Percentiles rank a stretch among this genome's conserved stretches.
Conservation (phyloP, 2,888 invertebrate species). For the Hylaea fasciaria region DNA sequence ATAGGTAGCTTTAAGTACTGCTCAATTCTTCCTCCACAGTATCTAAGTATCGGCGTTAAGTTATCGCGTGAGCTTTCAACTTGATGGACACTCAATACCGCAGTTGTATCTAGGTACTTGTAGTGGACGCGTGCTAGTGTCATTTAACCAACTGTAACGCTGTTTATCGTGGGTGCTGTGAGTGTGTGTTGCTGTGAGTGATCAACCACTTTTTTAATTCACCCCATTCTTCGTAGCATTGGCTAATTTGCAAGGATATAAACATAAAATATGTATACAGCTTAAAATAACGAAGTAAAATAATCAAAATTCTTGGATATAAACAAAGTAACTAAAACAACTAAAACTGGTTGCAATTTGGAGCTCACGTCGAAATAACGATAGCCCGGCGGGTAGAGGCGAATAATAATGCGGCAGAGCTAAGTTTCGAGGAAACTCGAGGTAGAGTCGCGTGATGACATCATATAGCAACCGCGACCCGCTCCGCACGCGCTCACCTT, state of each 20-base stretch:
- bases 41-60: constrained; percentile 53
- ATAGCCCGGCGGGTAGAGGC: constrained; percentile 60
- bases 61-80: constrained; percentile 60
- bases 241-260: constrained; percentile 20
- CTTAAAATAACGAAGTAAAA: constrained; percentile 35
- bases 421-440: constrained; percentile 76
- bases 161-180: background rate
- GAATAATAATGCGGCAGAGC: constrained; percentile 74
- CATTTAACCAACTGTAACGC: constrained; percentile 38
- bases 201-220: constrained; percentile 14
- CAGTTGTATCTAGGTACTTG: constrained; percentile 53
- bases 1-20: constrained; percentile 27
- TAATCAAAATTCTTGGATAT: constrained; percentile 46
- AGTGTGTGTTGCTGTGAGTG: constrained; percentile 37
- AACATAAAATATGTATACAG: constrained; percentile 6
- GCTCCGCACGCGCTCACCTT: constrained; percentile 69
- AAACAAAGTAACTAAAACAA: constrained; percentile 57
- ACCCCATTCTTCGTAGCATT: background rate
- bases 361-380: constrained; percentile 61
- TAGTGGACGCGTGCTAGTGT: constrained; percentile 59
- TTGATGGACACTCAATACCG: constrained; percentile 65
- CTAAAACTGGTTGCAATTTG: constrained; percentile 70
- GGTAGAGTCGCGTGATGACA: constrained; percentile 71
- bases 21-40: constrained; percentile 36
- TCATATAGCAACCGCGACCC: constrained; percentile 59